A percentile compares a stretch with the other conserved stretches of the same genome.
Conservation (phyloP, 2,888 invertebrate species). For the Tineola bisselliella region DNA sequence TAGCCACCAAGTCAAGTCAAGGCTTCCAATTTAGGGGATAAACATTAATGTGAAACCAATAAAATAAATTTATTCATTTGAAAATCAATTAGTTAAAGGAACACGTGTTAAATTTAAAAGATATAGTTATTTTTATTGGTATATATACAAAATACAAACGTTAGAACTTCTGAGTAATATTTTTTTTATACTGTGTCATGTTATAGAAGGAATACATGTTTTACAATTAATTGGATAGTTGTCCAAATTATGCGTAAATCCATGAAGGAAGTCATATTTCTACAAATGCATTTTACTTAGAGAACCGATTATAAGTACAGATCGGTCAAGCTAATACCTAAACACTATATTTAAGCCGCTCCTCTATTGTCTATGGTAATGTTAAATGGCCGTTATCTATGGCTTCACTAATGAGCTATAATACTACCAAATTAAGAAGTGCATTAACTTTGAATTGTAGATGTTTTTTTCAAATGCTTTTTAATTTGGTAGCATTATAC, state of each 20-base stretch:
- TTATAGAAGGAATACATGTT: too few relatives aligned
- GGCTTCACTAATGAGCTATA: constrained; percentile 12
- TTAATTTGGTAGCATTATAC: background rate
- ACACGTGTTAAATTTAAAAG: too few relatives aligned
- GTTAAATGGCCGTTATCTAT: constrained; percentile 23
- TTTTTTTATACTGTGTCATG: too few relatives aligned
- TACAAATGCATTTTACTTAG: constrained; percentile 34
- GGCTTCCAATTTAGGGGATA: too few relatives aligned
- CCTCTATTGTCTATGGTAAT: constrained; percentile 16
- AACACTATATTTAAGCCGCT: background rate
- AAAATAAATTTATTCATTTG: too few relatives aligned
- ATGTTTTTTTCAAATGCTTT: background rate
- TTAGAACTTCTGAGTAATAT: too few relatives aligned
- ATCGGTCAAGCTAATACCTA: background rate
- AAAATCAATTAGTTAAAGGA: too few relatives aligned
- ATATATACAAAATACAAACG: too few relatives aligned
- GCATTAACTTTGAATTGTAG: background rate
- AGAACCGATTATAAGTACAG: background rate
- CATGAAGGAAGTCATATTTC: constrained; percentile 39
- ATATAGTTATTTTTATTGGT: too few relatives aligned
- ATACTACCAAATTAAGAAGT: background rate
- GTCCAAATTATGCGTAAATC: constrained; percentile 52
- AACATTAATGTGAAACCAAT: too few relatives aligned
- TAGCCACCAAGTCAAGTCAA: too few relatives aligned
- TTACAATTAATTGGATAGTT: too few relatives aligned